Evolutionary conservation across 2,113 vertebrate genomes (phyloP).

Genomic region (Conger conger): DNA sequence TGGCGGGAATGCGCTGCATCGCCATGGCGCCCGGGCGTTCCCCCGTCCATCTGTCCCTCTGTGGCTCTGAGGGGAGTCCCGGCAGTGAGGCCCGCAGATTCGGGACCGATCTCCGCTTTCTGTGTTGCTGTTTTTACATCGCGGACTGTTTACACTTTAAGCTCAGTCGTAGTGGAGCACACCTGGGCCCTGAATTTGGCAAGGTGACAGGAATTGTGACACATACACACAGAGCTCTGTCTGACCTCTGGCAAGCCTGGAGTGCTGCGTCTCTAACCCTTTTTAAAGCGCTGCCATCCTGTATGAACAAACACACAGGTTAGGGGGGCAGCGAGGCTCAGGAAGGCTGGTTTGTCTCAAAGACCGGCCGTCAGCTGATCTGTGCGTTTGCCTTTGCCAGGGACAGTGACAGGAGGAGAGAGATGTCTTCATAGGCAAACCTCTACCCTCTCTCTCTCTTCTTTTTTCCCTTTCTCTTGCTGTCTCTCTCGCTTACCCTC

Average conservation of each 20-base stretch:
- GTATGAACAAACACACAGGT: not conserved
- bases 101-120: not conserved
- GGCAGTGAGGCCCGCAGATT: not conserved
- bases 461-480: not conserved
- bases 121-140: not conserved
- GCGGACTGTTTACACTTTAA: not conserved
- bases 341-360: not conserved
- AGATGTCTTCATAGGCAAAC: not conserved
- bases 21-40: not conserved
- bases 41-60: not conserved
- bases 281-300: not conserved
- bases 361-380: not conserved
- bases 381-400: not conserved
- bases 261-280: not conserved
- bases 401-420: slow-evolving; percentile 11
- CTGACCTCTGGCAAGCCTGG: no score
- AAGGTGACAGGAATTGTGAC: not conserved
- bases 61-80: not conserved
- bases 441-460: not conserved
- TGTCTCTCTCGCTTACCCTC: not conserved
- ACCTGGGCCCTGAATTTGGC: not conserved
- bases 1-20: not conserved
- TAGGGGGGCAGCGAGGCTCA: not conserved
- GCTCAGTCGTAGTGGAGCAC: not conserved
- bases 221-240: no score